Percentiles rank a stretch among this genome's conserved stretches.
Evolutionary conservation across 1,140 invertebrate genomes (phyloP).

Genomic region (Drosophila chauvacae): DNA sequence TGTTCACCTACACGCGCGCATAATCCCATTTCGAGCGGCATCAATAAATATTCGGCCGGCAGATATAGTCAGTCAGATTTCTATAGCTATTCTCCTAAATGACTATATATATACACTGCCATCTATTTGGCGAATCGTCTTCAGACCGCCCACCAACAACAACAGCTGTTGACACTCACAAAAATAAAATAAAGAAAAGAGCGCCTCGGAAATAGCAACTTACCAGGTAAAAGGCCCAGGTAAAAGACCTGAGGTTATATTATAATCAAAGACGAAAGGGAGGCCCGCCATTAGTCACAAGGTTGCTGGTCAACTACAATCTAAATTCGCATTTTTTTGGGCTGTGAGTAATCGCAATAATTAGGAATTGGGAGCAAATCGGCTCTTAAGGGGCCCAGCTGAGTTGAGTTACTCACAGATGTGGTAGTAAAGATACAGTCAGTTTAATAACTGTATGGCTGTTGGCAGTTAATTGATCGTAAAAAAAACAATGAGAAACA

Average conservation of each 20-base stretch:
- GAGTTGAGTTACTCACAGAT: constrained; percentile 23
- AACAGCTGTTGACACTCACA: constrained; percentile 65
- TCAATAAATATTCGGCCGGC: constrained; percentile 67
- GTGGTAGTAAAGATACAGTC: constrained; percentile 8
- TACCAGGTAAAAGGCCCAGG: constrained; percentile 39
- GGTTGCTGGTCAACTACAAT: constrained; percentile 46
- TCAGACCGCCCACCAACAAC: constrained; percentile 64
- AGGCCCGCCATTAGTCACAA: constrained; percentile 45
- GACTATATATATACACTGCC: not conserved
- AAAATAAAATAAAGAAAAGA: constrained; percentile 2
- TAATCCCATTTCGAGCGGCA: constrained; percentile 73
- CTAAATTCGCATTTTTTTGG: constrained; percentile 52
- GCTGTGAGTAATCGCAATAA: constrained; percentile 58
- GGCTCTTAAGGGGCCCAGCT: not conserved
- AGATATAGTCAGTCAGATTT: constrained; percentile 28
- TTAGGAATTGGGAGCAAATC: constrained; percentile 60
- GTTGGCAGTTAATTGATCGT: not conserved
- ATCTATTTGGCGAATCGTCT: constrained; percentile 37
- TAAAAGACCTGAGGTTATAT: constrained; percentile 11
- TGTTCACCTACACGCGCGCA: constrained; percentile 71
- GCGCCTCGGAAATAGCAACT: constrained; percentile 46
- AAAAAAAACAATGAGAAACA: not conserved
- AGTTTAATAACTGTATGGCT: constrained; percentile 6
- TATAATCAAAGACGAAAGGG: constrained; percentile 27
- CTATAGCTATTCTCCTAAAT: constrained; percentile 12